Evolutionary conservation across 2,797 vertebrate species (phyloP), one percentile per base, ranked within the genome.

Genomic region (Argya squamiceps): DNA sequence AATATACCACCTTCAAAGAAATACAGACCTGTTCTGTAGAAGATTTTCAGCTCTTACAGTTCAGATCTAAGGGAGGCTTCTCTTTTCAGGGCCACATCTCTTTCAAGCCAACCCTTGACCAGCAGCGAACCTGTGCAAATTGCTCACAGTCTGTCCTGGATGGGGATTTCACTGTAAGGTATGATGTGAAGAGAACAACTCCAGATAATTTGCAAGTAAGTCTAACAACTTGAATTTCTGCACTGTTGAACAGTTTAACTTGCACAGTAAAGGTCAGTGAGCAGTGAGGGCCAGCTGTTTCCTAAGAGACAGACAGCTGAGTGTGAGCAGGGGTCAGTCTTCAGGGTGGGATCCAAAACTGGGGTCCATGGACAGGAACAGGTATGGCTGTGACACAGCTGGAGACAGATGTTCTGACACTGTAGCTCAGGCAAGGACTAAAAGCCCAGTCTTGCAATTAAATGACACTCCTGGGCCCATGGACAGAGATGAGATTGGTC

Each of bases 131-230:
- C 16, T 99, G 99, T 94, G 96, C 97, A 34, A 97, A 79, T 32
- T 99, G 99, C 90, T 91, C 98, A 2, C 96, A 96, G 44, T 98
- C 98, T 13, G 75, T 98, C 24, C 97, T 99, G 65, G 96, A 99
- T 26, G 99, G 99, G 43, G 98, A 99, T 96, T 99, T 99, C 90
- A 96, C 97, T 83, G 97, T 99, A 43, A 98, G 94, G 47, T 99
- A 99, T 3, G 99, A 99, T 23, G 99, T 99, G 89, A 98, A 98
- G 64, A 98, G 98, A 96, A 97, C 97, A 76, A 86, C 93, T 84
- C 96, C 98, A 2, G 98, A 98, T 74, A 98, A 98, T 30, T 83
- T 99, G 71, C 99, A 99, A 98, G 99, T 99, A 93, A 95, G 84
- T 24, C 10, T n/a, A 32, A 23, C n/a, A 71, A 10, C 37, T 77